Evolutionary conservation across 2,888 invertebrate genomes (phyloP), one percentile per base, ranked within the genome.

Genomic region (Pterostichus madidus): DNA sequence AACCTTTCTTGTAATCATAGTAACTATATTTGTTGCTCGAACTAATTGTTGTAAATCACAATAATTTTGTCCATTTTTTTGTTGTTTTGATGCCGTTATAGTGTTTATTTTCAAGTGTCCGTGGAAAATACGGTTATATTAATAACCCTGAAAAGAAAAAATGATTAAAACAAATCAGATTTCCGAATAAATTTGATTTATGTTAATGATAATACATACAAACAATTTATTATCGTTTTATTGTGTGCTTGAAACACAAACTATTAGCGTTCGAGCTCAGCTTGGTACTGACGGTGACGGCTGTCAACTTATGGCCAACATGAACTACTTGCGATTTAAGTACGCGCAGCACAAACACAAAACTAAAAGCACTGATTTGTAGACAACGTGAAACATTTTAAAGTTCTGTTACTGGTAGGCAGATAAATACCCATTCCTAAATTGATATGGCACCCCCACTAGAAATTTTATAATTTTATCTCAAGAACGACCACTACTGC

Each of bases 401-500:
- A 17, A 64, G 39, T 64, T 64, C 7, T 13, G 7, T 64, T 35
- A 13, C 13, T 31, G 35, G n/a, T 11, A 32, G 5, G 64, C 11
- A 71, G 46, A 71, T 71, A 52, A 17, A 56, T 52, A 68, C 24
- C 61, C 80, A 49, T 68, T 68, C 46, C 46, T 39, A n/a, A 32
- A 35, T 53, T n/a, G 39, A 61, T 77, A 35, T 56, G 71, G 46
- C 81, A 81, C 81, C 81, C 73, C 81, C 81, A 81, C 81, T 79
- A 73, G 46, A 75, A 81, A 73, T 59, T 53, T 80, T 24, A 46
- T 75, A 81, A 61, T 81, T 80, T 81, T 75, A 81, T 81, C 81
- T 81, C 52, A 75, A 61, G 52, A 59, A 73, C 17, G 73, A 73
- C 81, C 73, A 81, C 61, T 81, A 59, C 81, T 81, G 81, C 81